These are phyloP conservation scores for Phanerotoma sp. DNA, from an alignment of 2,888 invertebrate genomes.

Conservation along the genomic window DNA sequence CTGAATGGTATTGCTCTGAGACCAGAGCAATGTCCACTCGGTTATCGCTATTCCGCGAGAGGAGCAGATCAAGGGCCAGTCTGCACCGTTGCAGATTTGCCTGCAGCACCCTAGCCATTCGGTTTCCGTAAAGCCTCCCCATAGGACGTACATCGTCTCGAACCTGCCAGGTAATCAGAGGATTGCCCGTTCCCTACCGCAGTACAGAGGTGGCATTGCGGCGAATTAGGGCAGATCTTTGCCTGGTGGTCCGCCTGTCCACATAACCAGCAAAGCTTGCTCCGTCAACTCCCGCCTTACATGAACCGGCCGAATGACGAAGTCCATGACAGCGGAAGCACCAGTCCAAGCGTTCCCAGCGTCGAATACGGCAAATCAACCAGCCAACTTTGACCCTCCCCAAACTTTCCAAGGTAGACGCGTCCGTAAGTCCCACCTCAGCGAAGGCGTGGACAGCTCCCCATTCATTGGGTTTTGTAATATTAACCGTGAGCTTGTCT, in stretches of 20 bases:
- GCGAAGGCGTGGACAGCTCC: too few species aligned
- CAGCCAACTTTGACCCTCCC: background rate
- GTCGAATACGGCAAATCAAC: too few species aligned
- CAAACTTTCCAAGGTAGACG: background rate
- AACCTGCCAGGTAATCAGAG: background rate
- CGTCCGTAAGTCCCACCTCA: too few species aligned
- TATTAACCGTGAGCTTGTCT: too few species aligned
- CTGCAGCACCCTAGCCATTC: too few species aligned
- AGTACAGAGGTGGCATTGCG: background rate
- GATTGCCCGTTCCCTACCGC: background rate
- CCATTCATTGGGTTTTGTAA: too few species aligned
- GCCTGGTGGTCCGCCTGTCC: background rate
- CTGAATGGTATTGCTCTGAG: too few species aligned
- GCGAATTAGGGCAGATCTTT: background rate
- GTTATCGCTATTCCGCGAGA: too few species aligned
- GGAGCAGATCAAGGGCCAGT: too few species aligned
- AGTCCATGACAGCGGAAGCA: background rate
- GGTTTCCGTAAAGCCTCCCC: too few species aligned
- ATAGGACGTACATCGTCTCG: background rate
- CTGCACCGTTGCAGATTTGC: too few species aligned
- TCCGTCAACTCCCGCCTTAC: background rate
- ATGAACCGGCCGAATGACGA: background rate
- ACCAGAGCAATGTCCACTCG: too few species aligned
- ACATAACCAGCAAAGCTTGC: background rate
- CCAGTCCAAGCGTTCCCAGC: background rate